Evolutionary conservation across 2,888 invertebrate genomes (phyloP).

Genomic region (Notocelia uddmanniana): DNA sequence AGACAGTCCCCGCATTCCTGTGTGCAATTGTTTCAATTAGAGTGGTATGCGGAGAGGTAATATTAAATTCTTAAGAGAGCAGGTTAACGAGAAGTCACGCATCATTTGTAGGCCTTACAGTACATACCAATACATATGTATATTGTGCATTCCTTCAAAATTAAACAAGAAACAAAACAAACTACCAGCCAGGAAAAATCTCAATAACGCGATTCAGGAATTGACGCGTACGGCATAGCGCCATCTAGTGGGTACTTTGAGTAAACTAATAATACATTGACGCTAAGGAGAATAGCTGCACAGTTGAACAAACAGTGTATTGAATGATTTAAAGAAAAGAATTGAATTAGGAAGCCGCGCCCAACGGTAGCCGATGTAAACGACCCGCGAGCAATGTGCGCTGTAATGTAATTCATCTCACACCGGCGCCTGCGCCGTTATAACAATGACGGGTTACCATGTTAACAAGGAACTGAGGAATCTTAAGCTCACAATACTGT

Average conservation of each 20-base stretch:
- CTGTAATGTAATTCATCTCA: slow-evolving; percentile 78
- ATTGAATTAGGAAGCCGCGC: slow-evolving; percentile 14
- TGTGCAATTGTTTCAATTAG: slow-evolving; percentile 24
- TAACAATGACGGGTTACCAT: slow-evolving; percentile 68
- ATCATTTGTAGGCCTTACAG: background rate
- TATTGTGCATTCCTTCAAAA: too few relatives aligned
- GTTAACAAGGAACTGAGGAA: slow-evolving; percentile 28
- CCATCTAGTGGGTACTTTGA: background rate
- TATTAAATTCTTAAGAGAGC: slow-evolving; percentile 13
- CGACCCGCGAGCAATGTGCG: slow-evolving; percentile 61
- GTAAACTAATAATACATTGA: background rate
- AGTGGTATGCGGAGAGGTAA: slow-evolving; percentile 19
- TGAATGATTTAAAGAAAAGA: background rate
- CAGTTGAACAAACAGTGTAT: too few relatives aligned
- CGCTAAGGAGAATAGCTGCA: background rate
- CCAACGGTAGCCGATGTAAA: slow-evolving; percentile 54
- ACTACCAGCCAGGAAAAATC: background rate
- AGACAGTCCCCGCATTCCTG: slow-evolving; percentile 10
- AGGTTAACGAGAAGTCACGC: slow-evolving; percentile 30
- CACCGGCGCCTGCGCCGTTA: slow-evolving; percentile 65
- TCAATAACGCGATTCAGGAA: background rate
- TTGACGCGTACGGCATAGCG: slow-evolving; percentile 4
- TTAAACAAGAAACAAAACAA: too few relatives aligned
- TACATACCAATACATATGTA: too few relatives aligned
- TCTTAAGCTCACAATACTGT: slow-evolving; percentile 18